phyloP scores from a whole-genome alignment of 2,797 vertebrate genomes.

The Crotalus adamanteus region DNA sequence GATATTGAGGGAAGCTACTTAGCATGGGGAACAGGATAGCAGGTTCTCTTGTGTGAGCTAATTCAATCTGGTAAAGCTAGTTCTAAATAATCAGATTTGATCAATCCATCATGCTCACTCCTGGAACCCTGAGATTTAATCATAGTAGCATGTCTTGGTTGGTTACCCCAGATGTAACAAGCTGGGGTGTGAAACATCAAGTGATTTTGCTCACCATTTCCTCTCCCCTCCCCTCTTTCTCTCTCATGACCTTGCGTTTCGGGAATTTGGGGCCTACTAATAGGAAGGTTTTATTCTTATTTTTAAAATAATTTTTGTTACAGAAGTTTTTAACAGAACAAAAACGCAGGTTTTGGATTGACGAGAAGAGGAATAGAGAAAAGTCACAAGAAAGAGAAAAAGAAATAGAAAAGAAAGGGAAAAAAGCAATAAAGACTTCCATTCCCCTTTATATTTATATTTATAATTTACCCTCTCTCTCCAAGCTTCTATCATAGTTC shows the following conservation, averaged over 20 bases:
- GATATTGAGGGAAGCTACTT: background rate
- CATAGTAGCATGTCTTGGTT: background rate
- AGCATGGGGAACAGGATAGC: background rate
- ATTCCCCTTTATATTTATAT: background rate
- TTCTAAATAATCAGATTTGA: background rate
- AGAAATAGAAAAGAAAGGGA: background rate
- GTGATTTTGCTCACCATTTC: background rate
- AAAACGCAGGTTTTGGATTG: background rate
- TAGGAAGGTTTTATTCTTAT: background rate
- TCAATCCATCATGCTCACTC: background rate
- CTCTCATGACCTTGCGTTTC: no score
- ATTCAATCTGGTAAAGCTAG: background rate
- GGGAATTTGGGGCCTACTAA: background rate
- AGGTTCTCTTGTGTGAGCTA: background rate
- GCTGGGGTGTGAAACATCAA: background rate
- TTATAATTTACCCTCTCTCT: background rate
- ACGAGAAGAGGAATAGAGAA: background rate
- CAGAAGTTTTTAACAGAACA: background rate
- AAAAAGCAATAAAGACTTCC: background rate
- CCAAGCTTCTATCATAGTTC: background rate
- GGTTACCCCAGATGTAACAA: background rate
- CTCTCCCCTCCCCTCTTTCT: no score
- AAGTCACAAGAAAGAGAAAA: background rate
- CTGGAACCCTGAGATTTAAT: background rate
- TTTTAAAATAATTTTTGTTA: background rate